phyloP scores from a whole-genome alignment of 1,140 invertebrate genomes.

The Ceratina australensis region DNA sequence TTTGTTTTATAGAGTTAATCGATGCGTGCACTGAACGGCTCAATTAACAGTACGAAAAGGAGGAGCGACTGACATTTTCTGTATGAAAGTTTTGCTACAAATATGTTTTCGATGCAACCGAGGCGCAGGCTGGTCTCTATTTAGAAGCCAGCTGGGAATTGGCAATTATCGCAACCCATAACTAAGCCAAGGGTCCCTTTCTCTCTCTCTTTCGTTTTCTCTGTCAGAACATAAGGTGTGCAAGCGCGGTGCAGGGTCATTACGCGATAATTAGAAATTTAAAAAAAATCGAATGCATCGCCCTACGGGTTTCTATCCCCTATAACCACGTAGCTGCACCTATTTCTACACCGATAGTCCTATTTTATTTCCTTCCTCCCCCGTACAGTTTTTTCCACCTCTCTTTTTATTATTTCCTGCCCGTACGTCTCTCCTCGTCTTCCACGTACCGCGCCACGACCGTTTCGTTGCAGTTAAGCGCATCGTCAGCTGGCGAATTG shows the following conservation, averaged over 20 bases:
- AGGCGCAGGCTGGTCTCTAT: conserved; percentile 51
- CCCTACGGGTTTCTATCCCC: not conserved
- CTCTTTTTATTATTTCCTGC: not conserved
- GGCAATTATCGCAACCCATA: conserved; percentile 71
- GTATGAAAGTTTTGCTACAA: too few relatives aligned
- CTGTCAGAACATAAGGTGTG: conserved; percentile 68
- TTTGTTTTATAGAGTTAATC: not conserved
- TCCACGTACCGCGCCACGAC: conserved; percentile 47
- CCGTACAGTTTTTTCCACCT: not conserved
- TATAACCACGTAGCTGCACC: conserved; percentile 25
- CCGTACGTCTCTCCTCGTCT: conserved; percentile 2
- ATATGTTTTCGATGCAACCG: not conserved
- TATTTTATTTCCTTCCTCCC: not conserved
- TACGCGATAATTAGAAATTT: conserved; percentile 71
- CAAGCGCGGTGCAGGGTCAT: conserved; percentile 58
- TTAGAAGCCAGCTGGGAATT: conserved; percentile 65
- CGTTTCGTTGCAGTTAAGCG: conserved; percentile 65
- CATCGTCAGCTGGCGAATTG: conserved; percentile 73
- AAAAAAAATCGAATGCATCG: conserved; percentile 65
- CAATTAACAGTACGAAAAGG: too few relatives aligned
- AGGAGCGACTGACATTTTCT: too few relatives aligned
- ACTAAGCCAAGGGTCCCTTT: conserved; percentile 51
- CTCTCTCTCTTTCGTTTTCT: not conserved
- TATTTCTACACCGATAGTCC: not conserved
- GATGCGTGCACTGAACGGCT: too few relatives aligned